Evolutionary conservation across 2,888 invertebrate species (phyloP).

Genomic region (Ophion ventricosus): DNA sequence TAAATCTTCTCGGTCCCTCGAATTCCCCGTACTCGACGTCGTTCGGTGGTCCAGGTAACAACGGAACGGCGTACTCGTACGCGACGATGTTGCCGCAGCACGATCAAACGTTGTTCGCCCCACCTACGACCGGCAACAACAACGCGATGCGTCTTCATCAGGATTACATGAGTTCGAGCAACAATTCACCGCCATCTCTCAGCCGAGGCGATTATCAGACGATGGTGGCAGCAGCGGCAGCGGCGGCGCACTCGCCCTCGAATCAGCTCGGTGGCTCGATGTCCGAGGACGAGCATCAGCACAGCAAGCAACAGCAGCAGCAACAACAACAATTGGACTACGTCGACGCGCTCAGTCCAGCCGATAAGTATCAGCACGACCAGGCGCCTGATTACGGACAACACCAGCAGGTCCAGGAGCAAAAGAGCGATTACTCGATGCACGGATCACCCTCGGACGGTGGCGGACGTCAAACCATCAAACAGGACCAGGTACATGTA

Average conservation of each 20-base stretch:
- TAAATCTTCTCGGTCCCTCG: slow-evolving; percentile 89
- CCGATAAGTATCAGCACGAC: slow-evolving; percentile 85
- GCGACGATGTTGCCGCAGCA: slow-evolving; percentile 88
- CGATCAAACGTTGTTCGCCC: slow-evolving; percentile 89
- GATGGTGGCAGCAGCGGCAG: slow-evolving; percentile 79
- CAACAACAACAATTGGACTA: slow-evolving; percentile 77
- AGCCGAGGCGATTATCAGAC: slow-evolving; percentile 80
- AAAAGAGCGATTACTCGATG: slow-evolving; percentile 78
- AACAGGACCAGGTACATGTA: slow-evolving; percentile 83
- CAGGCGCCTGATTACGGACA: slow-evolving; percentile 85
- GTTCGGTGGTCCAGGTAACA: slow-evolving; percentile 77
- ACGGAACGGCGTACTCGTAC: slow-evolving; percentile 80
- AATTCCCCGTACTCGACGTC: slow-evolving; percentile 88
- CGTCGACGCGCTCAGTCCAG: slow-evolving; percentile 81
- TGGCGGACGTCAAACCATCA: slow-evolving; percentile 80
- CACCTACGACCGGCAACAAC: slow-evolving; percentile 85
- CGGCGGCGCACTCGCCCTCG: slow-evolving; percentile 80
- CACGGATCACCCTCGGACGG: slow-evolving; percentile 74
- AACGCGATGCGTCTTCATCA: slow-evolving; percentile 86
- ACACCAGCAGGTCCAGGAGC: slow-evolving; percentile 60
- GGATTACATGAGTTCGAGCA: slow-evolving; percentile 87
- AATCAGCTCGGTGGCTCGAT: slow-evolving; percentile 77
- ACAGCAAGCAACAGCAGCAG: slow-evolving; percentile 72
- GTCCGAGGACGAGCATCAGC: slow-evolving; percentile 80
- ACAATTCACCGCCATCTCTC: slow-evolving; percentile 87